Base-by-base conservation (phyloP, 1,140 invertebrate genomes). In the Atta cephalotes region DNA sequence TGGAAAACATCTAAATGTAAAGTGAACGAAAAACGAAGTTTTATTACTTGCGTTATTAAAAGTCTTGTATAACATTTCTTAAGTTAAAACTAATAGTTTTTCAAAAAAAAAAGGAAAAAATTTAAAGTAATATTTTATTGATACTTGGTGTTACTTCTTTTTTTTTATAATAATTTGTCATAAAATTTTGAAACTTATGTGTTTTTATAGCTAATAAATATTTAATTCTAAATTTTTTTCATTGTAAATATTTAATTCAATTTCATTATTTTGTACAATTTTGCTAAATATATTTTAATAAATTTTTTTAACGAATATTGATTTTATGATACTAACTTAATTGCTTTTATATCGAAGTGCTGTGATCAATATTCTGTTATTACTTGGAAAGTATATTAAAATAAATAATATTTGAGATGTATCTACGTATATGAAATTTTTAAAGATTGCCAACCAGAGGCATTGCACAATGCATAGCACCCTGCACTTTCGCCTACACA, bases 61-160 rank as follows among this genome's bases (percentile, higher is more conserved):
- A 35, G 7, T 76, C 12, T 74, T 56, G 1, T 35, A 31, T 21
- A 2, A 31, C 9, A 3, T 3, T 35, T 12, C 9, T 53, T 35
- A 39, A 74, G 2, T 74, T 35, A 35, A 74, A 74, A 74, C 4
- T 58, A 76, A 35, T 56, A 35, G 12, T 56, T 72, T 31, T 74
- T 12, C 3, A 3, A 31, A 56, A 35, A 2, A 2, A 53, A 56
- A 53, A n/a, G 7, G 12, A 72, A 4, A 28, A 21, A 45, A 45
- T 45, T 45, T 71, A 28, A 53, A 3, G n/a, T 10, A 28, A 28
- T 28, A 18, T 5, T 49, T 51, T 51, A 71, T 18, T 45, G 6
- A 1, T 71, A 25, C 1, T 21, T 49, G 12, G 25, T 6, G 25
- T 6, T 12, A 49, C 4, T 49, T 70, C 6, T 25, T 35, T 49